phyloP scores from a whole-genome alignment of 1,140 invertebrate genomes.

The Antheraea mylitta region DNA sequence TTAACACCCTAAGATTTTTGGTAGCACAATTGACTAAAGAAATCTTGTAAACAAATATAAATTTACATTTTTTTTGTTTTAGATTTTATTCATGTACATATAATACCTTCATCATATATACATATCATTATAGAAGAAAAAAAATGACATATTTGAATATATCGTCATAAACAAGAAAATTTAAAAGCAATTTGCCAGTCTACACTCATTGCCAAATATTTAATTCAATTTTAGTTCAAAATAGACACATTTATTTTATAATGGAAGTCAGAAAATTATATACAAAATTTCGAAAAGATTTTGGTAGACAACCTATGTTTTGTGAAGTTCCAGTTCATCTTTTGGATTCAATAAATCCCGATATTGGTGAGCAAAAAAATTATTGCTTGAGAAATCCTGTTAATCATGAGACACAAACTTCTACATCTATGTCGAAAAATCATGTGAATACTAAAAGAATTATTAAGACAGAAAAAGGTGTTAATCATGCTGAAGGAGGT shows the following conservation, averaged over 20 bases:
- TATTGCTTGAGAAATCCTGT: slow-evolving; percentile 87
- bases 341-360: slow-evolving; percentile 85
- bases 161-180: no score
- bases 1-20: no score
- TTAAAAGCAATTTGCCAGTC: no score
- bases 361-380: slow-evolving; percentile 80
- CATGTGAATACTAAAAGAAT: slow-evolving; percentile 82
- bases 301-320: slow-evolving; percentile 85
- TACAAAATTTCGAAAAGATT: slow-evolving; percentile 83
- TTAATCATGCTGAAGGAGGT: slow-evolving; percentile 95
- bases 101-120: no score
- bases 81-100: no score
- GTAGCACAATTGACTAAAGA: no score
- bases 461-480: slow-evolving; percentile 85
- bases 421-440: slow-evolving; percentile 79
- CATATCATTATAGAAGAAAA: no score
- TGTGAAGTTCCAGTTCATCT: slow-evolving; percentile 84
- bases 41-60: no score
- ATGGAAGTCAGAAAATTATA: slow-evolving; percentile 81
- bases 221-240: neutral
- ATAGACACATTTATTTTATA: slow-evolving; percentile 13
- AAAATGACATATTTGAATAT: no score
- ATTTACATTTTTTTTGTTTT: no score
- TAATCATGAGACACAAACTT: slow-evolving; percentile 80
- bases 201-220: no score